Evolutionary conservation across 2,113 vertebrate species (phyloP).

Genomic region (Corythornis vintsioides): DNA sequence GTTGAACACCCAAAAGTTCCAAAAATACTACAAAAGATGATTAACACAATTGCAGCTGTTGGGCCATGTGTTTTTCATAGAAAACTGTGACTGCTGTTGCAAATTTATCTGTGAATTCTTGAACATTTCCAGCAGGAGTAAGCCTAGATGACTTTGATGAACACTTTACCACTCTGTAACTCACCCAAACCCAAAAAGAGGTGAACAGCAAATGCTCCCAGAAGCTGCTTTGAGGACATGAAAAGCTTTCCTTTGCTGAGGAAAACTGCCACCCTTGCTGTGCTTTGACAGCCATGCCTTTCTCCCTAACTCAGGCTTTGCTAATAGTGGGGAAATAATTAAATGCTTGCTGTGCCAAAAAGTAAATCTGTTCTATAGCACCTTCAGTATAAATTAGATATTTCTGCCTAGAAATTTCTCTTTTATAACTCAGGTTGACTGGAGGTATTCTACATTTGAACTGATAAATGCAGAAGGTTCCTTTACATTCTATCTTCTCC

Average conservation of each 20-base stretch:
- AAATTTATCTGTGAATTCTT: not conserved
- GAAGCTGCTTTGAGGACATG: not conserved
- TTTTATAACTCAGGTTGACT: not conserved
- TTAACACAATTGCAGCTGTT: not conserved
- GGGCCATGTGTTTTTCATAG: not conserved
- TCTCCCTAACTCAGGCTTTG: not conserved
- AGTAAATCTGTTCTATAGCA: not conserved
- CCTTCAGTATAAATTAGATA: not conserved
- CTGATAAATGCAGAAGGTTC: not conserved
- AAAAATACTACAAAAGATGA: not conserved
- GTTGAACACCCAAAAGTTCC: not conserved
- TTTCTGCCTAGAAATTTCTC: not conserved
- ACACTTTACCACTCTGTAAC: not conserved
- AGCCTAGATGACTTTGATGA: not conserved
- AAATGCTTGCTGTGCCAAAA: not conserved
- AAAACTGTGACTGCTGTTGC: not conserved
- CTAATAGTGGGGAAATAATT: not conserved
- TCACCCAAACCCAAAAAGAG: not conserved
- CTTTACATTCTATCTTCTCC: not conserved
- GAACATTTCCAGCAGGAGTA: not conserved
- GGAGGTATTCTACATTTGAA: not conserved
- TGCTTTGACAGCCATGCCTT: not conserved
- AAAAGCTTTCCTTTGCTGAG: slow-evolving; percentile 5
- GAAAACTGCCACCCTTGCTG: not conserved
- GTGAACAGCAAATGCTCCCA: not conserved